These are phyloP conservation scores for Cliona cf. orientalis DNA, from an alignment of 37 sponge, comb jelly and placozoan species.

Conservation along the genomic window DNA sequence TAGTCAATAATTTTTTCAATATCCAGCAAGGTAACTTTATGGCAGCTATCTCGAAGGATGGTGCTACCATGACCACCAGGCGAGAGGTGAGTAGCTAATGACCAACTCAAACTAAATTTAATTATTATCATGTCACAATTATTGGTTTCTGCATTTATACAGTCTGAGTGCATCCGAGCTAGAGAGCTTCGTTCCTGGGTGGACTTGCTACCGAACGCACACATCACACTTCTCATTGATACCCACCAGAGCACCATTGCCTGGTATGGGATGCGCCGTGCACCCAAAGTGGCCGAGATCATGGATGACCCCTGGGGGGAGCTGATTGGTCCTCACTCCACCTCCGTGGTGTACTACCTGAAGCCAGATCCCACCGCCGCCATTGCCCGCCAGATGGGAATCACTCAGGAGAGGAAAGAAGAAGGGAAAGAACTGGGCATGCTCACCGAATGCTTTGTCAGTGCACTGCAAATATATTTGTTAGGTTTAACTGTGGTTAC, in stretches of 20 bases:
- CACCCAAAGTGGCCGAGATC: constrained; percentile 36
- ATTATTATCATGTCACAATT: background rate
- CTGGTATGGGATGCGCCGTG: constrained; percentile 19
- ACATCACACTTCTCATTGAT: constrained; percentile 49
- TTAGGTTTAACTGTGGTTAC: background rate
- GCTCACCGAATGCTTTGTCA: constrained; percentile 15
- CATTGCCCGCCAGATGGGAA: no score
- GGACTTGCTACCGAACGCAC: constrained; percentile 24
- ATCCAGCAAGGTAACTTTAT: constrained; percentile 6
- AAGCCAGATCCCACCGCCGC: constrained; percentile 13
- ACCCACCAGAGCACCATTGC: constrained; percentile 19
- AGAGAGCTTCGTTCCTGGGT: constrained; percentile 43
- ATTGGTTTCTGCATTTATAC: background rate
- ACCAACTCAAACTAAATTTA: no score
- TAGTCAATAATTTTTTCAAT: no score
- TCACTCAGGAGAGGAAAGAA: background rate
- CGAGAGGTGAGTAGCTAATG: background rate
- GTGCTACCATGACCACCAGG: constrained; percentile 10
- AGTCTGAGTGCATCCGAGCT: constrained; percentile 31
- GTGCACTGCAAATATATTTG: no score
- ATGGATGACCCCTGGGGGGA: constrained; percentile 24
- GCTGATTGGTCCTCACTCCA: constrained; percentile 1
- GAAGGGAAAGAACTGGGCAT: background rate
- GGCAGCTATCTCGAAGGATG: constrained; percentile 14
- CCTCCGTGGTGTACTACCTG: constrained; percentile 18